Percentiles rank a stretch among this genome's conserved stretches.
Conservation (phyloP, 92 coral and sea anemone species). For the Palythoa grandis region DNA sequence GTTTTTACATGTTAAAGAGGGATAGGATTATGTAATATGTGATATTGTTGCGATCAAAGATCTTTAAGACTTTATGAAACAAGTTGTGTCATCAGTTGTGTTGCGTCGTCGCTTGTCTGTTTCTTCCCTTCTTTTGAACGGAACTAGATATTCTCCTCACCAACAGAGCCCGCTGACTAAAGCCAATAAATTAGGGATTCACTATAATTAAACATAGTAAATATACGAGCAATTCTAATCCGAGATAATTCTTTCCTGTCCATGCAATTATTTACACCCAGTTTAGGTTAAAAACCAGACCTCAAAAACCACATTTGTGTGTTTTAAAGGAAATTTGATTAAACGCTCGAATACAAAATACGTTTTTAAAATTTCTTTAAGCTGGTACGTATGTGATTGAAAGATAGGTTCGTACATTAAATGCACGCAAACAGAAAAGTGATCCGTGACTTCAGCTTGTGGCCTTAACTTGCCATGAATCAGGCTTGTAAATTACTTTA, state of each 20-base stretch:
- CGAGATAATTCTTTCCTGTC: constrained; percentile 37
- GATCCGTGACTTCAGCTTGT: too few species aligned
- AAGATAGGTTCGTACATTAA: too few species aligned
- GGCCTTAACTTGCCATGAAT: too few species aligned
- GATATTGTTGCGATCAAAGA: background rate
- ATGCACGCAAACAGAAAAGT: too few species aligned
- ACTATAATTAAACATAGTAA: background rate
- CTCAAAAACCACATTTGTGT: constrained; percentile 1
- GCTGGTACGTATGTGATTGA: too few species aligned
- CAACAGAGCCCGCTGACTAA: background rate
- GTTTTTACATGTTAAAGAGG: background rate
- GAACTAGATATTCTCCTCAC: background rate
- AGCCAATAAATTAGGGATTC: background rate
- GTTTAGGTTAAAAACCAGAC: background rate
- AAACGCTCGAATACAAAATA: background rate
- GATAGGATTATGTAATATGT: background rate
- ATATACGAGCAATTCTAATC: constrained; percentile 11
- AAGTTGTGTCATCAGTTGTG: background rate
- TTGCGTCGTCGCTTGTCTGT: background rate
- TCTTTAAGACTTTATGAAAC: background rate
- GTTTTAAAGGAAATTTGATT: background rate
- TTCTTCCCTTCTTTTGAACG: background rate
- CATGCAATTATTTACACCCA: background rate
- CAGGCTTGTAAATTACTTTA: too few species aligned
- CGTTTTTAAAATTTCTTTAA: too few species aligned